Evolutionary conservation across 2,888 invertebrate species (phyloP).

Genomic region (Heteromyza rotundicornis): DNA sequence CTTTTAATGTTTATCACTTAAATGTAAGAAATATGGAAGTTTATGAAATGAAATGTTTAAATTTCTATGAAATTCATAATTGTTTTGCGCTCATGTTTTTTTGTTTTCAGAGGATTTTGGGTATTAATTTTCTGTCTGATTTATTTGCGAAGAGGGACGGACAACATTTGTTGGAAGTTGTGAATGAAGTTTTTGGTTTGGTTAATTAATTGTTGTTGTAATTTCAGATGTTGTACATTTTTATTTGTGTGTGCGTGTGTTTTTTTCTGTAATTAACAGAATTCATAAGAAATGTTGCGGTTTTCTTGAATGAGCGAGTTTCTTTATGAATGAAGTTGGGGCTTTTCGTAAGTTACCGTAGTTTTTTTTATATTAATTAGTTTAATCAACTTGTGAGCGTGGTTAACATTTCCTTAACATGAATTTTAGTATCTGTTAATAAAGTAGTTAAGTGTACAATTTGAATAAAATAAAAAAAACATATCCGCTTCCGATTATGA

Average conservation of each 20-base stretch:
- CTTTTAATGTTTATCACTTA: background rate
- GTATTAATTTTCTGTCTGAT: background rate
- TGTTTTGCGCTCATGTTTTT: background rate
- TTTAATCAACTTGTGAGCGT: background rate
- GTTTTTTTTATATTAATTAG: background rate
- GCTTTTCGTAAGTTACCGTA: background rate
- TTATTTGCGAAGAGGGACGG: background rate
- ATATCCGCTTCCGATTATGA: too few relatives aligned
- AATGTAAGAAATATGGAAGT: background rate
- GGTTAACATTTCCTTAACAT: background rate
- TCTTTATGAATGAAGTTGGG: background rate
- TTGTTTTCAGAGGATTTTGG: background rate
- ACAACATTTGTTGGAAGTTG: too few relatives aligned
- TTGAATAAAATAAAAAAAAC: too few relatives aligned
- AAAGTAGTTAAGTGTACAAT: too few relatives aligned
- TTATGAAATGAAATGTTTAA: background rate
- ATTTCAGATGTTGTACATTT: background rate
- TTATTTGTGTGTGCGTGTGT: background rate
- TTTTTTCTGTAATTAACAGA: background rate
- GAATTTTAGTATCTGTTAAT: too few relatives aligned
- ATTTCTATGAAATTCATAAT: slow-evolving; percentile 8
- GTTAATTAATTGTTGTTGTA: slow-evolving; percentile 1
- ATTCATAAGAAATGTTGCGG: background rate
- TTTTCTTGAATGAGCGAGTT: background rate
- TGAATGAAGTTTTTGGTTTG: background rate